Conservation (phyloP, 2,113 vertebrate genomes). For the Capra hircus region DNA sequence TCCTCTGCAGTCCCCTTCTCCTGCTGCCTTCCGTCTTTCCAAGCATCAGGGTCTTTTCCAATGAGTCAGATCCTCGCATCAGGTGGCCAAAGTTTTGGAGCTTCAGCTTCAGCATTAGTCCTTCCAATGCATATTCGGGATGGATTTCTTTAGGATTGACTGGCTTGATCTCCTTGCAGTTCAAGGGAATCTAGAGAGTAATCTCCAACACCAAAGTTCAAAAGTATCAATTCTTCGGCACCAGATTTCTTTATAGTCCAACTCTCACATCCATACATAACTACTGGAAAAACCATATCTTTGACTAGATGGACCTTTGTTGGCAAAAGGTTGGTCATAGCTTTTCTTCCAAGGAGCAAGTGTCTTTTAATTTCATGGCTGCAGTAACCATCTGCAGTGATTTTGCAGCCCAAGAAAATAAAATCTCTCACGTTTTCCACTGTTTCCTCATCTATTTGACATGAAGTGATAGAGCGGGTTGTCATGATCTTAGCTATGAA, state of each 20-base stretch:
- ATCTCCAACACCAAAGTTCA: neutral
- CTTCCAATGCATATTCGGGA: neutral
- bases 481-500: neutral
- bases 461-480: neutral
- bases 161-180: neutral
- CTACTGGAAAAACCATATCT: neutral
- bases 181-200: neutral
- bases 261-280: neutral
- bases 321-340: neutral
- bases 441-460: neutral
- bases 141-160: neutral
- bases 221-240: accelerated
- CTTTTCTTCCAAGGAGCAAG: neutral
- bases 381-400: neutral
- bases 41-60: neutral
- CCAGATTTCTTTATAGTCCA: neutral
- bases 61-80: neutral
- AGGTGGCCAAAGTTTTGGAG: neutral
- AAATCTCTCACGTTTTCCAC: neutral
- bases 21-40: neutral
- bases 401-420: neutral
- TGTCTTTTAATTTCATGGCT: neutral
- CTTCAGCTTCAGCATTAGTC: neutral
- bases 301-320: neutral
- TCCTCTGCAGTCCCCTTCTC: neutral